phyloP scores from a whole-genome alignment of 2,888 invertebrate species.

The Drosophila kuntzei region DNA sequence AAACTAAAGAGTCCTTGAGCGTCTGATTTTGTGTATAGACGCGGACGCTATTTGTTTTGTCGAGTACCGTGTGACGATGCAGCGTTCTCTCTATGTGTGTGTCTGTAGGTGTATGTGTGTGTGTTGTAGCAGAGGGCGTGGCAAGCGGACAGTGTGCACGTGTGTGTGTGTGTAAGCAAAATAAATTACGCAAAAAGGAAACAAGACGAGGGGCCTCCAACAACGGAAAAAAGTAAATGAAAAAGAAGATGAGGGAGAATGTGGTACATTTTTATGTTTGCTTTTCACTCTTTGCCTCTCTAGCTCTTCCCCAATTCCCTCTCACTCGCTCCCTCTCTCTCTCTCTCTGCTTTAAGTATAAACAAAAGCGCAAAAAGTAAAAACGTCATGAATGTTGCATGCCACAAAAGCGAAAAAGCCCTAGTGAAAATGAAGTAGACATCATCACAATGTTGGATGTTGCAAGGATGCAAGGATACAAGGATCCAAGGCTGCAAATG shows the following conservation, averaged over 20 bases:
- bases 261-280: constrained; percentile 25
- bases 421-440: constrained; percentile 28
- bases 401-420: constrained; percentile 18
- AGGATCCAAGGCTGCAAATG: constrained; percentile 6
- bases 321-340: neutral
- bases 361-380: constrained; percentile 65
- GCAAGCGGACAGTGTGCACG: constrained; percentile 25
- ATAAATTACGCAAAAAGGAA: constrained; percentile 60
- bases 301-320: neutral
- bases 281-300: neutral
- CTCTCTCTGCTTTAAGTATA: neutral
- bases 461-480: no score
- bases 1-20: constrained; percentile 82
- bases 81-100: neutral
- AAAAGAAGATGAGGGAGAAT: constrained; percentile 14
- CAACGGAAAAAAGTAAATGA: neutral
- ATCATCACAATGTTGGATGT: constrained; percentile 2
- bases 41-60: constrained; percentile 74
- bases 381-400: constrained; percentile 36
- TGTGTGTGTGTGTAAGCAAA: constrained; percentile 41
- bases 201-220: constrained; percentile 39
- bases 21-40: constrained; percentile 83
- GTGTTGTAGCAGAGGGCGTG: constrained; percentile 34
- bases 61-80: constrained; percentile 39
- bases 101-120: constrained; percentile 5